Conservation (phyloP, 92 coral and sea anemone species). For the Nematostella vectensis region DNA sequence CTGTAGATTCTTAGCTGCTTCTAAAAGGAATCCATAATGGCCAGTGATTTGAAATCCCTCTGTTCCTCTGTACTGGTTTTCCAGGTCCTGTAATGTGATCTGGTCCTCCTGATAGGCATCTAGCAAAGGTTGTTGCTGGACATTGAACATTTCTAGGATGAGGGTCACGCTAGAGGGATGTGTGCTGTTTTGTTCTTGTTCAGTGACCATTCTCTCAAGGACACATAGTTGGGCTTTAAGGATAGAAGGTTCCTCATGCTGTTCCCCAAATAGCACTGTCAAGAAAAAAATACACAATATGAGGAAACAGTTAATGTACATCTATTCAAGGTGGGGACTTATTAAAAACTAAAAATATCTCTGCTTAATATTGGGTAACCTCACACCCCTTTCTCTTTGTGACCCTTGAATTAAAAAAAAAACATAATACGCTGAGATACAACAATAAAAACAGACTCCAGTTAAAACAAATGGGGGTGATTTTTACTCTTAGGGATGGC, state of each 20-base stretch:
- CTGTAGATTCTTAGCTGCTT: slow-evolving; percentile 51
- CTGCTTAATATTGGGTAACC: too few species aligned
- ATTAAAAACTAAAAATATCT: too few species aligned
- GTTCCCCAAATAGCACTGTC: slow-evolving; percentile 75
- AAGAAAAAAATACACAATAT: slow-evolving; percentile 1
- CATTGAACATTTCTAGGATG: slow-evolving; percentile 71
- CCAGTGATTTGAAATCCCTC: slow-evolving; percentile 48
- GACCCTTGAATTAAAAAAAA: too few species aligned
- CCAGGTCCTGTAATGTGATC: slow-evolving; percentile 52
- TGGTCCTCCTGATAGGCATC: slow-evolving; percentile 52
- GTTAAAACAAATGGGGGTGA: too few species aligned
- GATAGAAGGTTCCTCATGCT: slow-evolving; percentile 54
- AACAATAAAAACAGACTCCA: too few species aligned
- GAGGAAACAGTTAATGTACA: neutral
- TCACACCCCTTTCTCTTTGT: too few species aligned
- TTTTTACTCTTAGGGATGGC: too few species aligned
- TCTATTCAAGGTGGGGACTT: too few species aligned
- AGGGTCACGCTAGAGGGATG: slow-evolving; percentile 11
- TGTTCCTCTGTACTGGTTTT: slow-evolving; percentile 40
- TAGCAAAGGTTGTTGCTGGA: slow-evolving; percentile 54
- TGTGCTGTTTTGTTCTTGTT: slow-evolving; percentile 10
- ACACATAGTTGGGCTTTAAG: slow-evolving; percentile 73
- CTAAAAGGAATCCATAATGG: slow-evolving; percentile 57
- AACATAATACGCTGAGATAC: too few species aligned
- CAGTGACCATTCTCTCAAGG: slow-evolving; percentile 68